Conservation (phyloP, 2,113 vertebrate genomes). For the Ivindomyrus marchei region DNA sequence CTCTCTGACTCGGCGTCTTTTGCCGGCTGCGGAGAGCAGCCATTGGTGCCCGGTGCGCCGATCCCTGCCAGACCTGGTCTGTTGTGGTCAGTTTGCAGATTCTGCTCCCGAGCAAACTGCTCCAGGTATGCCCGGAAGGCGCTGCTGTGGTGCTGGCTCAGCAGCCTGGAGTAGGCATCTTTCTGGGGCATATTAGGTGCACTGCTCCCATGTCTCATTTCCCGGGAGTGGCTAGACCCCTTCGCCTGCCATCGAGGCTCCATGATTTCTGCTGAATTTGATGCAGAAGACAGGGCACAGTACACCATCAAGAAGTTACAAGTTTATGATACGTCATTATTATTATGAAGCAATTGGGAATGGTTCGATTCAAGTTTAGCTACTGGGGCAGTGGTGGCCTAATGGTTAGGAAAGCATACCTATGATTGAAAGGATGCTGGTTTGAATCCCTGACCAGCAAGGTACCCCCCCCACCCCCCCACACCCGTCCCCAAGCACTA, state of each 20-base stretch:
- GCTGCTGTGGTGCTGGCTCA: constrained; percentile 73
- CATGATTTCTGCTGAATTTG: constrained; percentile 33
- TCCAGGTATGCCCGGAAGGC: constrained; percentile 66
- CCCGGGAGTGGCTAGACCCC: constrained; percentile 37
- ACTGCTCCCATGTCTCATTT: constrained; percentile 47
- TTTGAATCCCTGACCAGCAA: too few relatives aligned
- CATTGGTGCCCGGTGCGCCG: constrained; percentile 48
- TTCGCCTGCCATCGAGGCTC: constrained; percentile 51
- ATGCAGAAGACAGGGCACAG: neutral
- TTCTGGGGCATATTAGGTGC: constrained; percentile 56
- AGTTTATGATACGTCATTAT: neutral
- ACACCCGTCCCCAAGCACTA: too few relatives aligned
- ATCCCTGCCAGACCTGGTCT: constrained; percentile 30
- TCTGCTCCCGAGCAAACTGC: constrained; percentile 57
- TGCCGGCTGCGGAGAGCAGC: constrained; percentile 40
- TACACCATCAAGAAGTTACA: neutral
- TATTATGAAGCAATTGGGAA: neutral
- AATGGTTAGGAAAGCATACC: too few relatives aligned
- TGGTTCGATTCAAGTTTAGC: neutral
- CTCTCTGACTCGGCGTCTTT: constrained; percentile 51
- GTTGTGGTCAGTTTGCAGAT: constrained; percentile 45
- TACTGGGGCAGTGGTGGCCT: neutral
- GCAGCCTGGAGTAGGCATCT: constrained; percentile 69
- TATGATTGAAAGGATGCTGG: too few relatives aligned
- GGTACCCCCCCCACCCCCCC: too few relatives aligned